These are phyloP conservation scores for Eristalis intricaria DNA, from an alignment of 2,888 invertebrate genomes.

Conservation along the genomic window DNA sequence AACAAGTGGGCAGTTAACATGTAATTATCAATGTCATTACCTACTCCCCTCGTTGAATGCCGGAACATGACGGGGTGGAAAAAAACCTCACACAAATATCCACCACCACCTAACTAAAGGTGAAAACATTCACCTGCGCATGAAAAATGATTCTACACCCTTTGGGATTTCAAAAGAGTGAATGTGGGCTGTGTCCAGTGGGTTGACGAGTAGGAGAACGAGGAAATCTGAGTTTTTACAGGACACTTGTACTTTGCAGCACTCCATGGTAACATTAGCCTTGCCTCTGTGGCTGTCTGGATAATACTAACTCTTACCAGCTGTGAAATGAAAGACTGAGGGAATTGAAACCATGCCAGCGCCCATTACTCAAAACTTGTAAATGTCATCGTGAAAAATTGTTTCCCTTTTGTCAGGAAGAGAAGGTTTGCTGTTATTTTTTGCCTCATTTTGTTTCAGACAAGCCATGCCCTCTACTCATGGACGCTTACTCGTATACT, in stretches of 20 bases:
- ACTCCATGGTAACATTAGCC: conserved; percentile 31
- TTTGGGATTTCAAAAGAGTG: not conserved
- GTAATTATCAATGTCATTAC: conserved; percentile 70
- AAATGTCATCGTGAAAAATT: conserved; percentile 70
- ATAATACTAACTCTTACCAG: conserved; percentile 16
- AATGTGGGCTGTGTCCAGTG: not conserved
- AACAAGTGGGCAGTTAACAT: conserved; percentile 70
- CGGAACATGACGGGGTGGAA: conserved; percentile 19
- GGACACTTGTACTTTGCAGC: not conserved
- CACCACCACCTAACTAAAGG: not conserved
- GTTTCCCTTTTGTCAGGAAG: conserved; percentile 60
- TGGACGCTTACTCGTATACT: not conserved
- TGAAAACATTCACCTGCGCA: conserved; percentile 62
- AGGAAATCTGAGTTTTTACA: conserved; percentile 7
- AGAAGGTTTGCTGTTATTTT: conserved; percentile 24
- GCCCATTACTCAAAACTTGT: conserved; percentile 70
- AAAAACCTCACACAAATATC: not conserved
- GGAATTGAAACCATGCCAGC: conserved; percentile 46
- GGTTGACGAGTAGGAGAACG: not conserved
- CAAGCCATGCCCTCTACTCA: not conserved
- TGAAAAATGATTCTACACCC: conserved; percentile 50
- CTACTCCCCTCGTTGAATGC: conserved; percentile 43
- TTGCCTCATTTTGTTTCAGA: not conserved
- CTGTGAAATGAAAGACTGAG: conserved; percentile 16
- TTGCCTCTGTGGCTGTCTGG: conserved; percentile 14